A percentile compares a stretch with the other conserved stretches of the same genome.
These are phyloP conservation scores for Sialis fuliginosa DNA, from an alignment of 2,888 invertebrate genomes.

Conservation along the genomic window DNA sequence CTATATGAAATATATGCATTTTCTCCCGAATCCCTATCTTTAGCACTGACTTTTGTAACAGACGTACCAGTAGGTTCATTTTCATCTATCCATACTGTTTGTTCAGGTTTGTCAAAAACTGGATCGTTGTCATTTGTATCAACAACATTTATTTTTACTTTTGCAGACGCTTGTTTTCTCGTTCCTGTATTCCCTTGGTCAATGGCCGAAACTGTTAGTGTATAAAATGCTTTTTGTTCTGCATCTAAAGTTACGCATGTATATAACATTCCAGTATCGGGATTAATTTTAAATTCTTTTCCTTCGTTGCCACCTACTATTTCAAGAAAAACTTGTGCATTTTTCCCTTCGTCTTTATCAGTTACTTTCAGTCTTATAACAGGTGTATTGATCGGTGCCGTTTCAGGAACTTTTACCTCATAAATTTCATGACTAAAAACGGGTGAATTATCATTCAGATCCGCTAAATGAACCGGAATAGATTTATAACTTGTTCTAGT, in stretches of 20 bases:
- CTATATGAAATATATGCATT: conserved; percentile 92
- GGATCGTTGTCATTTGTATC: conserved; percentile 94
- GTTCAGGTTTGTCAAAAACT: conserved; percentile 53
- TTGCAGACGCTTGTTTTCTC: conserved; percentile 73
- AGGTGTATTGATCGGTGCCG: conserved; percentile 75
- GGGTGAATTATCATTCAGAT: conserved; percentile 72
- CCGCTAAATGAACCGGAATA: conserved; percentile 63
- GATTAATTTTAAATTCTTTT: conserved; percentile 71
- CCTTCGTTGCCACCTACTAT: conserved; percentile 87
- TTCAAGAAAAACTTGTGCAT: conserved; percentile 69
- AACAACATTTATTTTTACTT: conserved; percentile 72
- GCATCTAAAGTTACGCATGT: conserved; percentile 70
- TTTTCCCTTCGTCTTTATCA: conserved; percentile 68
- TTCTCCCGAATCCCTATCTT: conserved; percentile 81
- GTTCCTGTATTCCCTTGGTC: conserved; percentile 74
- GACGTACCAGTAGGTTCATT: conserved; percentile 74
- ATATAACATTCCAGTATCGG: conserved; percentile 76
- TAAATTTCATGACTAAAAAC: conserved; percentile 76
- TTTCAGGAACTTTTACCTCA: conserved; percentile 74
- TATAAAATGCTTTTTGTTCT: conserved; percentile 67
- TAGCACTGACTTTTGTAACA: conserved; percentile 69
- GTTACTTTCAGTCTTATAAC: conserved; percentile 73
- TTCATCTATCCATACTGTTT: conserved; percentile 63
- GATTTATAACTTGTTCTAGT: conserved; percentile 60
- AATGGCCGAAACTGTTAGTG: conserved; percentile 74